Conservation (phyloP, 1,140 invertebrate genomes). For the Arctopsyche grandis region DNA sequence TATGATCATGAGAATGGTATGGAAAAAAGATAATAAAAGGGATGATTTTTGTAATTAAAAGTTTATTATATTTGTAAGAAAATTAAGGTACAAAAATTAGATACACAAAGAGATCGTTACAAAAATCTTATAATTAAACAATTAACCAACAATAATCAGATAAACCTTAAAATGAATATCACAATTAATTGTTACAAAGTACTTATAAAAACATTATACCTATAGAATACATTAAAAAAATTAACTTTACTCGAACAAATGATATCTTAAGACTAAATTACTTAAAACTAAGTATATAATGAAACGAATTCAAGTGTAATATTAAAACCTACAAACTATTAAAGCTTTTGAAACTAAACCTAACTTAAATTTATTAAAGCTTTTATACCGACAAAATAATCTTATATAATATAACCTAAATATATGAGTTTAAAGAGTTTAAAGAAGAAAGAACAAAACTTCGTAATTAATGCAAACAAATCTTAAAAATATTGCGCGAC, state of each 20-base stretch:
- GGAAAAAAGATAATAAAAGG: too few relatives aligned
- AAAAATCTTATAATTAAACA: too few relatives aligned
- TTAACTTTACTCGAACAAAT: not conserved
- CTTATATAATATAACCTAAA: too few relatives aligned
- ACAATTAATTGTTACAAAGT: too few relatives aligned
- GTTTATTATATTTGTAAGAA: too few relatives aligned
- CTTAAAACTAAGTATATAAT: not conserved
- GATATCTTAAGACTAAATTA: not conserved
- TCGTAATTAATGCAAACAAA: not conserved
- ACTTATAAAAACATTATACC: too few relatives aligned
- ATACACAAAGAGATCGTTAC: too few relatives aligned
- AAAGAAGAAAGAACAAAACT: not conserved
- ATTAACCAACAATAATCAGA: not conserved
- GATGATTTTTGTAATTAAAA: too few relatives aligned
- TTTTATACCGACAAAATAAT: conserved; percentile 1
- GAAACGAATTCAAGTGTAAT: not conserved
- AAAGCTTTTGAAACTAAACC: conserved; percentile 18
- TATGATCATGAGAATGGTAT: too few relatives aligned
- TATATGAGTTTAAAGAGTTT: not conserved
- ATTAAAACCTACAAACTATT: not conserved
- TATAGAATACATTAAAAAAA: too few relatives aligned
- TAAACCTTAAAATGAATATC: too few relatives aligned
- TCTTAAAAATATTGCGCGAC: not conserved
- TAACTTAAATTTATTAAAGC: conserved; percentile 38
- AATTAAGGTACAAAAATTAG: too few relatives aligned